These are phyloP conservation scores for Malurus leucopterus DNA, from an alignment of 2,797 vertebrate species.

Conservation along the genomic window DNA sequence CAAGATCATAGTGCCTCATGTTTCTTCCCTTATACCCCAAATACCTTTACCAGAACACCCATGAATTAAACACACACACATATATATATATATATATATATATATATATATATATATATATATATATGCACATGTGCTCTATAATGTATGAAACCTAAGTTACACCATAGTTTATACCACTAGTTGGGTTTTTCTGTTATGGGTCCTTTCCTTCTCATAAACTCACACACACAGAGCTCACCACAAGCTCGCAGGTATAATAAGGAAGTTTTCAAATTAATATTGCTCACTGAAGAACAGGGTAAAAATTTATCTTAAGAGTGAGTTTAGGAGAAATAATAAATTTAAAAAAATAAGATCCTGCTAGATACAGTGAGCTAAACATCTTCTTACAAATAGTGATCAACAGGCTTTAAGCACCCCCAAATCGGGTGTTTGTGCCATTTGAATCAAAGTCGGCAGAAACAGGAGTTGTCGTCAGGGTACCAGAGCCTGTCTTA, in stretches of 20 bases:
- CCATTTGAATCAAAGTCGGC: conserved; percentile 38
- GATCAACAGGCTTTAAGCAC: conserved; percentile 48
- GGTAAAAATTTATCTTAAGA: not conserved
- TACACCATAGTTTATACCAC: not conserved
- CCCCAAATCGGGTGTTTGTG: conserved; percentile 49
- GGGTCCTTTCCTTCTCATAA: conserved; percentile 16
- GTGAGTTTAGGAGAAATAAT: not conserved
- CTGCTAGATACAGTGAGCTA: not conserved
- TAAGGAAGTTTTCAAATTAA: not conserved
- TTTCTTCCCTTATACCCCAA: not conserved
- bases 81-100: not conserved
- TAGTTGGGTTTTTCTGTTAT: not conserved
- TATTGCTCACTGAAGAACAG: not conserved
- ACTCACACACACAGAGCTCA: not conserved
- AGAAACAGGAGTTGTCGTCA: conserved; percentile 65
- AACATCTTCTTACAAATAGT: conserved; percentile 15
- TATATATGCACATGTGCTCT: not conserved
- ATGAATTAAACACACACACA: not conserved
- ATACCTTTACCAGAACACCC: not conserved
- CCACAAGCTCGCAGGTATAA: conserved; percentile 2
- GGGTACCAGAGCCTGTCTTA: conserved; percentile 57
- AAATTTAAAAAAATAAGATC: not conserved
- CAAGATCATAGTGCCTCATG: not conserved
- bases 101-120: not conserved
- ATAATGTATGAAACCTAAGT: not conserved